These are phyloP conservation scores for Cotesia typhae DNA, from an alignment of 1,140 invertebrate genomes.

Conservation along the genomic window DNA sequence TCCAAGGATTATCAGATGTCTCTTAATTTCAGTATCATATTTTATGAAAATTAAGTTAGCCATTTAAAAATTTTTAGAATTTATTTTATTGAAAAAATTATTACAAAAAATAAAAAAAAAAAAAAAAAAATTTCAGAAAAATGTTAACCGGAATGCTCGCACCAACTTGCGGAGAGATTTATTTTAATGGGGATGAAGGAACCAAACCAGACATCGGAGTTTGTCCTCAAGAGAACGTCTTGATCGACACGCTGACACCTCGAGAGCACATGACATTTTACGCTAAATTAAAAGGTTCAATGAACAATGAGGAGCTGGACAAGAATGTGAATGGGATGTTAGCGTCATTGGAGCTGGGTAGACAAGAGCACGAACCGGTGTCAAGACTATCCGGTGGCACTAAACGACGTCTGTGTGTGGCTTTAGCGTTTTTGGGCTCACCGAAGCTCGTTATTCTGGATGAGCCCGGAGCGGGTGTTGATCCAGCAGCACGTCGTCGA, in stretches of 20 bases:
- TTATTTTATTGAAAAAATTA: no score
- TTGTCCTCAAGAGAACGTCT: conserved; percentile 86
- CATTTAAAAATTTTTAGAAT: no score
- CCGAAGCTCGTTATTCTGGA: conserved; percentile 86
- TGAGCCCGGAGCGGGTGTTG: conserved; percentile 83
- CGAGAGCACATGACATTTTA: conserved; percentile 84
- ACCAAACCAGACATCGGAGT: conserved; percentile 72
- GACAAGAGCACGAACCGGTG: conserved; percentile 66
- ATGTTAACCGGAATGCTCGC: conserved; percentile 73
- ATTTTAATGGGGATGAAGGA: conserved; percentile 58
- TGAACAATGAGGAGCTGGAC: conserved; percentile 53
- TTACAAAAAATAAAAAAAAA: no score
- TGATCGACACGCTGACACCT: conserved; percentile 81
- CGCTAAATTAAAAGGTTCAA: conserved; percentile 74
- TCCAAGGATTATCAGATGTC: no score
- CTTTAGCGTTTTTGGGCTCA: conserved; percentile 79
- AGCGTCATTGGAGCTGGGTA: conserved; percentile 67
- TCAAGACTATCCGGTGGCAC: conserved; percentile 72
- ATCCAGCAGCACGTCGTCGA: conserved; percentile 78
- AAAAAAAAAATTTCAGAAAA: conserved; percentile 60
- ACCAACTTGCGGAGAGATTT: conserved; percentile 69
- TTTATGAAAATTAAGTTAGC: no score
- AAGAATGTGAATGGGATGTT: conserved; percentile 67
- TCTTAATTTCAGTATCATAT: no score
- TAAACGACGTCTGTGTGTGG: conserved; percentile 71